Evolutionary conservation across 1,140 invertebrate species (phyloP).

Genomic region (Panagrolaimus sp.): DNA sequence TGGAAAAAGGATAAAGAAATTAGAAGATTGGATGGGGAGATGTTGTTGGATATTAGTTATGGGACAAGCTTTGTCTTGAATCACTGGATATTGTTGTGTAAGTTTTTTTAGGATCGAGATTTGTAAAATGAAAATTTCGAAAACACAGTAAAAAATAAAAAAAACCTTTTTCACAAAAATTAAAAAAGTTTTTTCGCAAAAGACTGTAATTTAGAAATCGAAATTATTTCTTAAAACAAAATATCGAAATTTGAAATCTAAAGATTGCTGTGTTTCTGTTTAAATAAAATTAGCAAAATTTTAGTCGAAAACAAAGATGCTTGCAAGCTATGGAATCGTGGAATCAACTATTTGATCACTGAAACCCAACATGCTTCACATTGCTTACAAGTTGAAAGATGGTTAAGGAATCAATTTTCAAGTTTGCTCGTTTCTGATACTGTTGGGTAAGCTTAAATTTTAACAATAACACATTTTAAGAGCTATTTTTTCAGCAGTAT

Average conservation of each 20-base stretch:
- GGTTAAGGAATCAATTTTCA: constrained; percentile 50
- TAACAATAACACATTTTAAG: background rate
- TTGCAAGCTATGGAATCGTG: constrained; percentile 44
- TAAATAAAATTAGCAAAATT: background rate
- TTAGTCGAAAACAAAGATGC: constrained; percentile 27
- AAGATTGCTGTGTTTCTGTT: no score
- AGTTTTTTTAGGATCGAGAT: no score
- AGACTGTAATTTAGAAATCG: no score
- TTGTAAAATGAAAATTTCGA: no score
- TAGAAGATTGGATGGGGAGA: constrained; percentile 38
- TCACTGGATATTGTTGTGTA: constrained; percentile 53
- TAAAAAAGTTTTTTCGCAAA: no score
- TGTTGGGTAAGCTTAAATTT: constrained; percentile 24
- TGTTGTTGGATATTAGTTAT: constrained; percentile 48
- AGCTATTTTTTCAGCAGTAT: constrained; percentile 46
- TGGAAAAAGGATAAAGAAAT: constrained; percentile 55
- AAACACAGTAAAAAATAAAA: no score
- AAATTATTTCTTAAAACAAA: no score
- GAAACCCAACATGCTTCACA: constrained; percentile 43
- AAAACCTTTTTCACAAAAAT: no score
- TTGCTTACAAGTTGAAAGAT: constrained; percentile 47
- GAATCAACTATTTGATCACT: constrained; percentile 49
- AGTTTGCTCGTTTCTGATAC: constrained; percentile 34
- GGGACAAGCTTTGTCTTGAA: constrained; percentile 49
- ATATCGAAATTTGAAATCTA: no score